These are phyloP conservation scores for Takifugu rubripes DNA, from an alignment of 2,797 vertebrate species.

Conservation along the genomic window DNA sequence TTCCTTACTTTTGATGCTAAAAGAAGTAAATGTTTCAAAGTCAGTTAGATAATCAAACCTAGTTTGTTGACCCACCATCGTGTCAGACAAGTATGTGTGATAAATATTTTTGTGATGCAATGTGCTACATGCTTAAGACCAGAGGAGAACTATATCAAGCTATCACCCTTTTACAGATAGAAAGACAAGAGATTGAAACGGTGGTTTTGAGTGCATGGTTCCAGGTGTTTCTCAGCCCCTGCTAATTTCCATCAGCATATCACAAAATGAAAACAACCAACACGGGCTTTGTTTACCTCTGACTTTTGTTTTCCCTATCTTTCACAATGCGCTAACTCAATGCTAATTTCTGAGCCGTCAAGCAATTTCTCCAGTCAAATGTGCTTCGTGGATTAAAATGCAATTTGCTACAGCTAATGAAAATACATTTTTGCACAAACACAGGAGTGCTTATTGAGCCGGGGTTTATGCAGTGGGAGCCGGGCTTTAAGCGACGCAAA, in stretches of 20 bases:
- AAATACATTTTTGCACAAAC: constrained; percentile 63
- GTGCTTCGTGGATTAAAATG: constrained; percentile 69
- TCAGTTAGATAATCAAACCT: constrained; percentile 5
- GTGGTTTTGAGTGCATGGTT: constrained; percentile 36
- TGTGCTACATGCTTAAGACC: constrained; percentile 10
- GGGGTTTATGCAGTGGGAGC: constrained; percentile 40
- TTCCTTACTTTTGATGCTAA: constrained; percentile 28
- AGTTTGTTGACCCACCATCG: constrained; percentile 4
- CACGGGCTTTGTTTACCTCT: constrained; percentile 50
- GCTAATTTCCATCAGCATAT: constrained; percentile 52
- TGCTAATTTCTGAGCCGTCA: constrained; percentile 58
- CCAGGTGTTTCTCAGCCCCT: constrained; percentile 43
- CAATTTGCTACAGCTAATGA: constrained; percentile 72
- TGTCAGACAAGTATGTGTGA: constrained; percentile 8
- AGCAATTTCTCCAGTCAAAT: constrained; percentile 64
- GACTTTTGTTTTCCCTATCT: constrained; percentile 42
- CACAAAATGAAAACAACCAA: constrained; percentile 39
- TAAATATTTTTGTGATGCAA: constrained; percentile 9
- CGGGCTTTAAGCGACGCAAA: constrained; percentile 50
- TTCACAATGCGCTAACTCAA: constrained; percentile 38
- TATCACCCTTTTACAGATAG: constrained; percentile 36
- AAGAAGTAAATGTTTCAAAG: constrained; percentile 38
- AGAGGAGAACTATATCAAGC: constrained; percentile 16
- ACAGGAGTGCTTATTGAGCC: constrained; percentile 55
- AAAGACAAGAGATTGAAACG: constrained; percentile 27